phyloP scores from a whole-genome alignment of 1,140 invertebrate species.

The Macrocentrus cingulum region DNA sequence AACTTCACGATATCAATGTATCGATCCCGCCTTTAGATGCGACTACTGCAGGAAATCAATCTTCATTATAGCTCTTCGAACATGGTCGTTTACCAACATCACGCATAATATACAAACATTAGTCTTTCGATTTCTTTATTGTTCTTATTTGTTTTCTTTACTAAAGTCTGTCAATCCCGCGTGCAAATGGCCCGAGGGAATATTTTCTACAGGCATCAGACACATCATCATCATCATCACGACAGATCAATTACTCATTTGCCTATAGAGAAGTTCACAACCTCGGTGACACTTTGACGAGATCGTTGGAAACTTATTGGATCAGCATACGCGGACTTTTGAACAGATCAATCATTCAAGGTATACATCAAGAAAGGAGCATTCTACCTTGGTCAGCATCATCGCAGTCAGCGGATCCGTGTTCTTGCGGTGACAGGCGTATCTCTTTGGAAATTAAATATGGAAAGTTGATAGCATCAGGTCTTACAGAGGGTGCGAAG shows the following conservation, averaged over 20 bases:
- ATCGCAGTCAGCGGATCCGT: too few species aligned
- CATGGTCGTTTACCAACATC: not conserved
- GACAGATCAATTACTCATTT: not conserved
- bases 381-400: too few species aligned
- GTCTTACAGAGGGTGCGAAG: not conserved
- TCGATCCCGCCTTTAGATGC: not conserved
- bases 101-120: too few species aligned
- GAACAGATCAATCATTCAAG: not conserved
- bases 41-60: constrained; percentile 27
- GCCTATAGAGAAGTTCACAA: not conserved
- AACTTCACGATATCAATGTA: not conserved
- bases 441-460: not conserved
- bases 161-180: too few species aligned
- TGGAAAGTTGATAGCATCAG: not conserved
- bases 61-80: constrained; percentile 33
- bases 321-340: not conserved
- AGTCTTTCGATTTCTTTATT: too few species aligned
- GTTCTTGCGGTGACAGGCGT: not conserved
- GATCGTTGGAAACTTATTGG: not conserved
- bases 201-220: too few species aligned
- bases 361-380: not conserved
- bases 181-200: too few species aligned
- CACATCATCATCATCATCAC: too few species aligned
- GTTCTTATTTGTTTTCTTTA: too few species aligned
- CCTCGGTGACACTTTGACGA: not conserved